Conservation (phyloP, 2,113 vertebrate genomes). For the Calidris pugnax region DNA sequence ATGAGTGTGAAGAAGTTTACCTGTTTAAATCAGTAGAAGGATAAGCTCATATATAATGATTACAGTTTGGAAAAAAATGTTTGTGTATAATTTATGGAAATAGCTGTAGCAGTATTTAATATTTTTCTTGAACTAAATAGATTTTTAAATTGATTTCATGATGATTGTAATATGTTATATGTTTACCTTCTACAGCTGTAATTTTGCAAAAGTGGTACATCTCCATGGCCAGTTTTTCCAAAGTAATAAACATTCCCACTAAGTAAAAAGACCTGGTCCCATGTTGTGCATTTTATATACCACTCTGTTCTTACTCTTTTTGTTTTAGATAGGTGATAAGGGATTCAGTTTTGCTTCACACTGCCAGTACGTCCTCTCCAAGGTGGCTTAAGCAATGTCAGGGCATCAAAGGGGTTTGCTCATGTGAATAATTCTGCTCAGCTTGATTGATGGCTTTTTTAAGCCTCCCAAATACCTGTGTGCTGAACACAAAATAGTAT, state of each 20-base stretch:
- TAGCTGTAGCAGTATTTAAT: neutral
- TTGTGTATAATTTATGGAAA: neutral
- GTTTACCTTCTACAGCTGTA: neutral
- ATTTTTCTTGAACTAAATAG: neutral
- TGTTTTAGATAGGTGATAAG: neutral
- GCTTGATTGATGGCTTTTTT: neutral
- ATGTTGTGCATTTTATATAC: neutral
- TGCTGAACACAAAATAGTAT: neutral
- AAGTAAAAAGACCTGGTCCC: neutral
- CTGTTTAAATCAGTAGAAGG: neutral
- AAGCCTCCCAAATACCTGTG: neutral
- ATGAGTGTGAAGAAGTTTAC: neutral
- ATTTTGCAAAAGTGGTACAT: neutral
- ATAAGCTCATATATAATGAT: neutral
- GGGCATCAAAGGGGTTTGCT: neutral
- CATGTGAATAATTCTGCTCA: neutral
- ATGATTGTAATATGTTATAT: neutral
- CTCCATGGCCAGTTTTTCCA: neutral
- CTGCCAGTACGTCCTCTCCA: neutral
- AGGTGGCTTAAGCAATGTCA: neutral
- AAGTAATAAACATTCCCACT: neutral
- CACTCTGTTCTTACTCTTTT: neutral
- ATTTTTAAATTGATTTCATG: neutral
- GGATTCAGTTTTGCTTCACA: neutral
- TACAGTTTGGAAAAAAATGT: neutral